Conservation (phyloP, 2,888 invertebrate genomes). For the Pterobdella sp. region DNA sequence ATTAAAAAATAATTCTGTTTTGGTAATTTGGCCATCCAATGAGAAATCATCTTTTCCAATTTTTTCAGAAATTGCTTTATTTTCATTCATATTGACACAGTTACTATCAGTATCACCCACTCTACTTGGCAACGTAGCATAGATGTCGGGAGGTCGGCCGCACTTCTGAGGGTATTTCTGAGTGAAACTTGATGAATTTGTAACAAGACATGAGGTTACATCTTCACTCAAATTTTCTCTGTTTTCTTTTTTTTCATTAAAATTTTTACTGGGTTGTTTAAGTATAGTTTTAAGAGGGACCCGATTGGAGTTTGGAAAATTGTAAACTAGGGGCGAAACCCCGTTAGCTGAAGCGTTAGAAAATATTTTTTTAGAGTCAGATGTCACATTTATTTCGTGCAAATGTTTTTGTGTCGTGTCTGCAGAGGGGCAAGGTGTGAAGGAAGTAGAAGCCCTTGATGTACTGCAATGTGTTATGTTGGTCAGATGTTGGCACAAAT, state of each 20-base stretch:
- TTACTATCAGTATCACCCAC: too few relatives aligned
- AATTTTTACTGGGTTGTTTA: conserved; percentile 17
- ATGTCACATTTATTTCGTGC: background rate
- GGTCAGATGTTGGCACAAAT: background rate
- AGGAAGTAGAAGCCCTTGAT: too few relatives aligned
- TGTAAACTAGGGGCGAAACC: background rate
- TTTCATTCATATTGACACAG: too few relatives aligned
- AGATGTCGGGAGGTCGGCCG: conserved; percentile 27
- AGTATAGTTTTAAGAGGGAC: conserved; percentile 23
- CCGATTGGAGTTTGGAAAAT: conserved; percentile 17
- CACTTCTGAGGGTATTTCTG: background rate
- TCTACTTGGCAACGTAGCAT: conserved; percentile 22
- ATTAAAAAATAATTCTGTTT: too few relatives aligned
- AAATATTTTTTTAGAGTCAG: background rate
- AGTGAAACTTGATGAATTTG: background rate
- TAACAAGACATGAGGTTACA: background rate
- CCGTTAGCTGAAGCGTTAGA: background rate
- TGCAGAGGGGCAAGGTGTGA: background rate
- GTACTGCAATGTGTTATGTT: too few relatives aligned
- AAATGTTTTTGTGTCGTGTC: background rate
- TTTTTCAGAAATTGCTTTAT: too few relatives aligned
- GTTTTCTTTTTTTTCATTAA: conserved; percentile 15
- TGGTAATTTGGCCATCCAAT: too few relatives aligned
- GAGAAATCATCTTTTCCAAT: too few relatives aligned
- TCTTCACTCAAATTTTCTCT: background rate